Percentiles rank a stretch among this genome's conserved stretches.
Evolutionary conservation across 2,113 vertebrate species (phyloP).

Genomic region (Trichechus manatus): DNA sequence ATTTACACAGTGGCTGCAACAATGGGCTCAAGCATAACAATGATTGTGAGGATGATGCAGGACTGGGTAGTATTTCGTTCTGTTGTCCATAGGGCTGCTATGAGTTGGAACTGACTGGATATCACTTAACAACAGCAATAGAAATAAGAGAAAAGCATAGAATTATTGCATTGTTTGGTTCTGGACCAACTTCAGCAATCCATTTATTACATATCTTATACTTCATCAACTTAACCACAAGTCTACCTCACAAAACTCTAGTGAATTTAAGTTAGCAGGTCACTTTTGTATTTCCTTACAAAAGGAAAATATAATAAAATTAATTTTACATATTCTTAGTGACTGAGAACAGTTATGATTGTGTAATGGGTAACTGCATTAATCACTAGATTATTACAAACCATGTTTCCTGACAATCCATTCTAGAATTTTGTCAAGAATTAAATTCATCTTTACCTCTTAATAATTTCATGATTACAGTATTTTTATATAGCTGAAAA

Average conservation of each 20-base stretch:
- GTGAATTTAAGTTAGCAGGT: neutral
- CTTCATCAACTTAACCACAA: neutral
- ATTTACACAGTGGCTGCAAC: too few species aligned
- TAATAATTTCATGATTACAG: neutral
- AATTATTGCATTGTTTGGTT: neutral
- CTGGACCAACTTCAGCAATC: neutral
- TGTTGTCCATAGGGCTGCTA: too few species aligned
- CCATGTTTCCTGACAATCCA: neutral
- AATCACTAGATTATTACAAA: neutral
- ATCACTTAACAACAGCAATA: too few species aligned
- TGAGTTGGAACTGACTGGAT: too few species aligned
- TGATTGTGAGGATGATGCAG: too few species aligned
- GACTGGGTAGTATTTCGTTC: too few species aligned
- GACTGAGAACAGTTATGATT: neutral
- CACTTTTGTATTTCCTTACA: neutral
- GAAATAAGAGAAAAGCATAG: neutral
- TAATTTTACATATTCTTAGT: neutral
- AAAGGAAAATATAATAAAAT: neutral
- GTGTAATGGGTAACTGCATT: neutral
- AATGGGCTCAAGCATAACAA: too few species aligned
- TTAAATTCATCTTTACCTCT: neutral
- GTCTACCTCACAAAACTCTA: neutral
- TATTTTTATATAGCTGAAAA: neutral
- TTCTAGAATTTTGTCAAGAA: neutral
- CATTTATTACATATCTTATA: neutral